phyloP scores from a whole-genome alignment of 2,888 invertebrate species.

The Stenoptilia bipunctidactyla region DNA sequence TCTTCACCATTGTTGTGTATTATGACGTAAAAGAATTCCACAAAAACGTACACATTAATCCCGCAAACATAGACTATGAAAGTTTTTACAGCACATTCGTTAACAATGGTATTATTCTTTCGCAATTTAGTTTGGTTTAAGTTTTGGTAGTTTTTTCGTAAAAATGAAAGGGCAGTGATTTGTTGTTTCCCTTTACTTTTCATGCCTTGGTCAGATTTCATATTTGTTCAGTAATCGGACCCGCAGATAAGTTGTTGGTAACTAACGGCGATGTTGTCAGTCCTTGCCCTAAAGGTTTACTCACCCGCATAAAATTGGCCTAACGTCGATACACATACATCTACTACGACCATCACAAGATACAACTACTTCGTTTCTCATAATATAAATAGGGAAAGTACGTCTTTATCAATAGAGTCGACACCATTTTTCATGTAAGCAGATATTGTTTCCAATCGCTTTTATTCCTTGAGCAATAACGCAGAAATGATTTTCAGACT shows the following conservation, averaged over 20 bases:
- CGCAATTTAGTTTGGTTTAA: slow-evolving; percentile 53
- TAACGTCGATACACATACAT: slow-evolving; percentile 28
- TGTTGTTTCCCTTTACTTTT: slow-evolving; percentile 25
- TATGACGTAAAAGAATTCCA: slow-evolving; percentile 67
- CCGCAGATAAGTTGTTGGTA: slow-evolving; percentile 54
- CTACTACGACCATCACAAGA: slow-evolving; percentile 21
- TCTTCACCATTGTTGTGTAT: slow-evolving; percentile 63
- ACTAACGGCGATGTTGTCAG: slow-evolving; percentile 35
- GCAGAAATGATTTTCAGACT: slow-evolving; percentile 38
- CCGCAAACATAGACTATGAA: slow-evolving; percentile 27
- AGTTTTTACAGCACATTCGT: slow-evolving; percentile 23
- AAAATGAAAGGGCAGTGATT: too few relatives aligned
- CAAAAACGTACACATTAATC: slow-evolving; percentile 66
- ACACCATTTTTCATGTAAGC: slow-evolving; percentile 41
- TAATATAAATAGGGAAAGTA: slow-evolving; percentile 29
- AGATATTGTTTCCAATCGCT: slow-evolving; percentile 44
- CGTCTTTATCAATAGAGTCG: slow-evolving; percentile 28
- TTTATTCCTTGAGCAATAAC: slow-evolving; percentile 46
- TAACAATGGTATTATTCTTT: slow-evolving; percentile 63
- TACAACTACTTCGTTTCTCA: slow-evolving; percentile 22
- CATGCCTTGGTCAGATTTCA: slow-evolving; percentile 36
- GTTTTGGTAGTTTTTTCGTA: too few relatives aligned
- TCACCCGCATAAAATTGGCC: slow-evolving; percentile 55
- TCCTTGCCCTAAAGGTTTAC: slow-evolving; percentile 53
- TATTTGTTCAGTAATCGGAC: slow-evolving; percentile 48